Conservation (phyloP, 2,888 invertebrate species). For the Aporophyla nigra region DNA sequence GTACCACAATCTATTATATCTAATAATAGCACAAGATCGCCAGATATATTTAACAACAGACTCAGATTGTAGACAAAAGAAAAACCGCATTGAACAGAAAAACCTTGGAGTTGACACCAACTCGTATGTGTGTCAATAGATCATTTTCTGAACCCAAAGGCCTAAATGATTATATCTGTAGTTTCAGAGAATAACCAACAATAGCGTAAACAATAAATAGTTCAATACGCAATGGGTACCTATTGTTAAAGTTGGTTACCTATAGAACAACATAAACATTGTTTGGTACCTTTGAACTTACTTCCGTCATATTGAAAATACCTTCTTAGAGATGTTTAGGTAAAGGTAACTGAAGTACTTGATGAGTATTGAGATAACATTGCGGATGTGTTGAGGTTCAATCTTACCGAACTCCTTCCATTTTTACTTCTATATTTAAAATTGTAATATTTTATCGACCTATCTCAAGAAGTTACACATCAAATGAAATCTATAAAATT, state of each 20-base stretch:
- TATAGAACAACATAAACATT: slow-evolving; percentile 3
- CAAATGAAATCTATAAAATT: neutral
- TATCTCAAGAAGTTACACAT: neutral
- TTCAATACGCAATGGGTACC: neutral
- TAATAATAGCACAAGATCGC: slow-evolving; percentile 23
- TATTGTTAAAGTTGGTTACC: neutral
- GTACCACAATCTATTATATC: slow-evolving; percentile 1
- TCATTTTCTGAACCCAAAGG: slow-evolving; percentile 22
- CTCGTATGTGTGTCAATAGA: slow-evolving; percentile 24
- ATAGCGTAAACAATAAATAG: neutral
- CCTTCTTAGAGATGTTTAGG: neutral
- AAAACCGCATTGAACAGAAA: slow-evolving; percentile 10
- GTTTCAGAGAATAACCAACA: neutral
- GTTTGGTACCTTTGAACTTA: slow-evolving; percentile 35
- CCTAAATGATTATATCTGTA: slow-evolving; percentile 10
- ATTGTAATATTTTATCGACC: neutral
- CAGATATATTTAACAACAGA: slow-evolving; percentile 40
- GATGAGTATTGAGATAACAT: neutral
- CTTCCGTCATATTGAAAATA: slow-evolving; percentile 20
- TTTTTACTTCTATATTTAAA: neutral
- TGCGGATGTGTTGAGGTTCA: neutral
- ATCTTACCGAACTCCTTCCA: neutral
- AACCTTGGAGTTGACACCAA: slow-evolving; percentile 33
- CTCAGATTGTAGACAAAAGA: slow-evolving; percentile 13
- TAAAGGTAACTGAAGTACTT: neutral